phyloP scores from a whole-genome alignment of 2,113 vertebrate species.

The Cygnus atratus region DNA sequence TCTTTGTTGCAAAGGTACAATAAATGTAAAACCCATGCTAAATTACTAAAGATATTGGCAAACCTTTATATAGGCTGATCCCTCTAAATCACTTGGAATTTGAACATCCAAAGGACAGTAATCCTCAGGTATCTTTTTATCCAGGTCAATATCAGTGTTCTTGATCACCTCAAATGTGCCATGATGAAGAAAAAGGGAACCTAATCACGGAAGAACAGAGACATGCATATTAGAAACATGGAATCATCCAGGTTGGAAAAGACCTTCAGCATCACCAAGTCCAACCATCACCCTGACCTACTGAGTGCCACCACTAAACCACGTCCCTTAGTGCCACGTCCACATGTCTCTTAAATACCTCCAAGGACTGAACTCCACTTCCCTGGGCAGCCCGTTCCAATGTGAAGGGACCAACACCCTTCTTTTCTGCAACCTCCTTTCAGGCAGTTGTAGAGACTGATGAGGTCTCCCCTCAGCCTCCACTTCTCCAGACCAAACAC shows the following conservation, averaged over 20 bases:
- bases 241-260: neutral
- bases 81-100: conserved; percentile 96
- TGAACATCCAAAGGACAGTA: conserved; percentile 96
- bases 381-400: neutral
- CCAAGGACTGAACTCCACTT: neutral
- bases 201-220: conserved; percentile 66
- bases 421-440: neutral
- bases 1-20: neutral
- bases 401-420: neutral
- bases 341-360: neutral
- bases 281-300: neutral
- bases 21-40: neutral
- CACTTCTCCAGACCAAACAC: neutral
- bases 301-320: neutral
- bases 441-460: neutral
- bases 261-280: neutral
- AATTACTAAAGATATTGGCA: neutral
- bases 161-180: conserved; percentile 98
- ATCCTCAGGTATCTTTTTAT: conserved; percentile 97
- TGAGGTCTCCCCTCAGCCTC: neutral
- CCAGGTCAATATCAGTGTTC: conserved; percentile 96
- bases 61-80: conserved; percentile 97
- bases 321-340: neutral
- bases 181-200: conserved; percentile 95
- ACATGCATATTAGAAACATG: neutral